Percentiles rank a stretch among this genome's conserved stretches.
Evolutionary conservation across 37 sponge, comb jelly and placozoan genomes (phyloP).

Genomic region (Theonella swinhoei): DNA sequence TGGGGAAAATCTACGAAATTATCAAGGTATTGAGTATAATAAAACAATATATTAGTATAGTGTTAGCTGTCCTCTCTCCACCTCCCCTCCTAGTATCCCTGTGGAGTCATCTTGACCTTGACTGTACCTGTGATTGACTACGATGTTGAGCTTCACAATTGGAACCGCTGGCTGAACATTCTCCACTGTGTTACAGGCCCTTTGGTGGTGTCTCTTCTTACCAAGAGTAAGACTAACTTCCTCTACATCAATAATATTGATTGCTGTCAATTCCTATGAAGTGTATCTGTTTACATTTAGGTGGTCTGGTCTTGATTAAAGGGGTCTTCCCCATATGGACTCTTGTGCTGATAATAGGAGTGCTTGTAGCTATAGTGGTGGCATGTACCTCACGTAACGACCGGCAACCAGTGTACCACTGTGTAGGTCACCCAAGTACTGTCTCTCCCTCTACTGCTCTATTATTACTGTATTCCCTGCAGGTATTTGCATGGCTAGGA

Average conservation of each 20-base stretch:
- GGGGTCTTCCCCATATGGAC: slow-evolving; percentile 76
- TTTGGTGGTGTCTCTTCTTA: slow-evolving; percentile 48
- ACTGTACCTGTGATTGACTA: slow-evolving; percentile 93
- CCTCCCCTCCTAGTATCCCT: slow-evolving; percentile 56
- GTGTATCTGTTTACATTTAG: slow-evolving; percentile 23
- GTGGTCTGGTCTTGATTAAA: slow-evolving; percentile 59
- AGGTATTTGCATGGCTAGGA: slow-evolving; percentile 92
- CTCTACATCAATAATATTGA: too few species aligned
- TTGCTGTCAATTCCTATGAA: not conserved
- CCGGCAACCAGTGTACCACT: slow-evolving; percentile 81
- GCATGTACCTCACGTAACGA: slow-evolving; percentile 68
- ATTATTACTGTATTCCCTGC: slow-evolving; percentile 5
- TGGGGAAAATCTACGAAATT: slow-evolving; percentile 58
- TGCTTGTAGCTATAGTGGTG: slow-evolving; percentile 70
- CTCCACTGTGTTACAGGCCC: slow-evolving; percentile 86
- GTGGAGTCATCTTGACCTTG: slow-evolving; percentile 63
- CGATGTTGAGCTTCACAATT: slow-evolving; percentile 75
- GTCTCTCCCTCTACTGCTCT: not conserved
- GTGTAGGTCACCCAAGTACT: slow-evolving; percentile 40
- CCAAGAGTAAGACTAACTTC: slow-evolving; percentile 31
- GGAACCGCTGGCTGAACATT: slow-evolving; percentile 94
- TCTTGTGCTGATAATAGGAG: slow-evolving; percentile 44
- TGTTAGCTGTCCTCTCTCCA: not conserved
- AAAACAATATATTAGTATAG: too few species aligned
- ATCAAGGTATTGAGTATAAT: slow-evolving; percentile 42